A percentile compares a stretch with the other conserved stretches of the same genome.
Conservation (phyloP, 2,888 invertebrate species). For the Caenorhabditis sp. region DNA sequence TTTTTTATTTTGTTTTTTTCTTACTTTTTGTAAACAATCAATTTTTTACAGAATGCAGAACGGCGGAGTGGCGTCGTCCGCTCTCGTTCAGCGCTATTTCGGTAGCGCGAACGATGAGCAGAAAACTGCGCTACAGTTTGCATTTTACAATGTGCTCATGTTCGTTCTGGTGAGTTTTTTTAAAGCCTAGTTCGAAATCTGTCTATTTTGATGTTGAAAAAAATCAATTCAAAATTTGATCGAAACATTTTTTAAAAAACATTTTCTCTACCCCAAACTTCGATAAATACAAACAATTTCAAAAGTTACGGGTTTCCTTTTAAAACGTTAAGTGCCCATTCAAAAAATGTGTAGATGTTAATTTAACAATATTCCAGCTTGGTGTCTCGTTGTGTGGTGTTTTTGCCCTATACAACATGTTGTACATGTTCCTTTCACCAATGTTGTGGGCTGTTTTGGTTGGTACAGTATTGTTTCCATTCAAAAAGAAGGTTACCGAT, state of each 20-base stretch:
- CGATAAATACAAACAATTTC: too few species aligned
- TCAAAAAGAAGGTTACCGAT: conserved; percentile 84
- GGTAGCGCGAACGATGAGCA: conserved; percentile 50
- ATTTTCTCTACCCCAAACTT: too few species aligned
- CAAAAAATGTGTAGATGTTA: too few species aligned
- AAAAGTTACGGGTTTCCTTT: too few species aligned
- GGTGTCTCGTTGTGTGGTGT: conserved; percentile 75
- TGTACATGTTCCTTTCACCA: conserved; percentile 78
- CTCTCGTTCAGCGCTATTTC: conserved; percentile 35
- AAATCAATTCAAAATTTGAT: background rate
- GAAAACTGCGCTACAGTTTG: conserved; percentile 60
- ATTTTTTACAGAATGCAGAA: conserved; percentile 18
- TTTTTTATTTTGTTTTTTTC: conserved; percentile 1
- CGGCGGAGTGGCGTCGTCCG: conserved; percentile 25
- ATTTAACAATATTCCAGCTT: too few species aligned
- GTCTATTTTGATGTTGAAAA: background rate
- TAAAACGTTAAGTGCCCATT: background rate
- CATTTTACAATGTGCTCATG: conserved; percentile 65
- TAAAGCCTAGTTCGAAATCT: background rate
- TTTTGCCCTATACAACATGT: conserved; percentile 79
- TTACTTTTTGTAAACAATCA: conserved; percentile 6
- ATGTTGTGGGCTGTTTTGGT: conserved; percentile 93
- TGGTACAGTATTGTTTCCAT: conserved; percentile 95
- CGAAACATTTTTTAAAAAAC: conserved; percentile 2
- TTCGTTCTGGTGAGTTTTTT: conserved; percentile 56